phyloP scores from a whole-genome alignment of 2,797 vertebrate species.

The Scleropages formosus region DNA sequence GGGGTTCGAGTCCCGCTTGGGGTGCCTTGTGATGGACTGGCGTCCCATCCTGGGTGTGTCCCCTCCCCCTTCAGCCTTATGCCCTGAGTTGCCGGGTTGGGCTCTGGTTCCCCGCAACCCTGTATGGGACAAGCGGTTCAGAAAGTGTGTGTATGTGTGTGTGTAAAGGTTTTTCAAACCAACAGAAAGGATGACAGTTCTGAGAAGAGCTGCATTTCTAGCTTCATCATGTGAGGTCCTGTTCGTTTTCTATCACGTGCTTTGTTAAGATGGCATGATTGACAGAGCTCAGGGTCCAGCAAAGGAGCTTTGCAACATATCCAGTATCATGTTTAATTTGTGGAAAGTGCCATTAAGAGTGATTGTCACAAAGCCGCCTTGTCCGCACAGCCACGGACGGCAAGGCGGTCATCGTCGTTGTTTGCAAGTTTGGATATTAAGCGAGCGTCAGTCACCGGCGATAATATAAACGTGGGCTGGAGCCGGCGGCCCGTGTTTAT shows the following conservation, averaged over 20 bases:
- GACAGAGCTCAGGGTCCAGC: not conserved
- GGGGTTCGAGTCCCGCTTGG: too few species aligned
- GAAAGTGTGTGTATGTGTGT: too few species aligned
- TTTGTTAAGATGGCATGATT: not conserved
- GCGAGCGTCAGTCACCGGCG: constrained; percentile 8
- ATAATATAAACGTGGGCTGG: not conserved
- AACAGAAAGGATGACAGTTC: not conserved
- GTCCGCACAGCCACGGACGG: not conserved
- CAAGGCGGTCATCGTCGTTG: not conserved
- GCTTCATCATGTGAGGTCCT: not conserved
- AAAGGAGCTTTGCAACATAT: not conserved
- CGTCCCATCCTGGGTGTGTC: too few species aligned
- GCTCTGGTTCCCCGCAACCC: too few species aligned
- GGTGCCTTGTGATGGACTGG: too few species aligned
- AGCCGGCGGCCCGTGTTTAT: not conserved
- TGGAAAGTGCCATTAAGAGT: constrained; percentile 14
- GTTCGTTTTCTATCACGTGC: not conserved
- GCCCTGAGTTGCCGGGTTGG: too few species aligned
- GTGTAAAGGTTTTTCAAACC: too few species aligned
- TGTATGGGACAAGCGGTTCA: too few species aligned
- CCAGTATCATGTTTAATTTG: constrained; percentile 25
- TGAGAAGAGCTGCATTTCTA: not conserved
- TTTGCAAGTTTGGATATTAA: not conserved
- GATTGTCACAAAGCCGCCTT: not conserved
- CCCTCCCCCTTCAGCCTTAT: too few species aligned